A percentile compares a stretch with the other conserved stretches of the same genome.
phyloP scores from a whole-genome alignment of 2,113 vertebrate species.

The Haemorhous mexicanus region DNA sequence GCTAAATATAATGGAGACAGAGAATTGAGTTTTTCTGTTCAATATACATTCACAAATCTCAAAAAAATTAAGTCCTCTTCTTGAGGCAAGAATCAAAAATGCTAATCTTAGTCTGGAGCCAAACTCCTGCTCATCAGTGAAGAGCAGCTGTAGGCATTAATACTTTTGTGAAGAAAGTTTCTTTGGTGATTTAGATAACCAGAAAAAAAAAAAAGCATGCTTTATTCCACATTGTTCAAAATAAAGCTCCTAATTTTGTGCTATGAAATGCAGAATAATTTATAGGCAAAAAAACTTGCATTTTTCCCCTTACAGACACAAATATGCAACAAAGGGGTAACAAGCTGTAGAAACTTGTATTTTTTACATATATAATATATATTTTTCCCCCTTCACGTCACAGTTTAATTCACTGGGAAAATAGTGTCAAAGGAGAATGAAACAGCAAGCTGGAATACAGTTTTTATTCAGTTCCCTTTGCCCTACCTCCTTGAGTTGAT shows the following conservation, averaged over 20 bases:
- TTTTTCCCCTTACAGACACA: neutral
- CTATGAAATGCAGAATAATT: conserved; percentile 48
- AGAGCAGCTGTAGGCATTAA: neutral
- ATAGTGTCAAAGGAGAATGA: conserved; percentile 51
- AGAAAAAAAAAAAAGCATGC: neutral
- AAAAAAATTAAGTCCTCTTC: neutral
- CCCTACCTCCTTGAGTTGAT: conserved; percentile 95
- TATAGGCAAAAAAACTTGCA: conserved; percentile 31
- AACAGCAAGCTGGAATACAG: conserved; percentile 56
- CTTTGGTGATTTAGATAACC: neutral
- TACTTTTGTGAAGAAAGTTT: neutral
- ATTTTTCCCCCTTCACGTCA: neutral
- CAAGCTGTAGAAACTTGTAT: neutral
- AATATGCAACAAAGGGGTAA: neutral
- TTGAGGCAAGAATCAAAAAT: neutral
- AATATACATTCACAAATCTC: neutral
- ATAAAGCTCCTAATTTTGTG: conserved; percentile 32
- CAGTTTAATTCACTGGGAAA: conserved; percentile 28
- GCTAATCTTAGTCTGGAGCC: neutral
- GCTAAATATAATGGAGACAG: neutral
- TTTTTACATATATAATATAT: neutral
- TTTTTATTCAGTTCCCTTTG: conserved; percentile 46
- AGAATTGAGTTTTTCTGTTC: neutral
- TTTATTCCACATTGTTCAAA: conserved; percentile 34
- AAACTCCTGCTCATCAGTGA: neutral